Base-by-base conservation (phyloP, 2,113 vertebrate genomes). In the Lates calcarifer region DNA sequence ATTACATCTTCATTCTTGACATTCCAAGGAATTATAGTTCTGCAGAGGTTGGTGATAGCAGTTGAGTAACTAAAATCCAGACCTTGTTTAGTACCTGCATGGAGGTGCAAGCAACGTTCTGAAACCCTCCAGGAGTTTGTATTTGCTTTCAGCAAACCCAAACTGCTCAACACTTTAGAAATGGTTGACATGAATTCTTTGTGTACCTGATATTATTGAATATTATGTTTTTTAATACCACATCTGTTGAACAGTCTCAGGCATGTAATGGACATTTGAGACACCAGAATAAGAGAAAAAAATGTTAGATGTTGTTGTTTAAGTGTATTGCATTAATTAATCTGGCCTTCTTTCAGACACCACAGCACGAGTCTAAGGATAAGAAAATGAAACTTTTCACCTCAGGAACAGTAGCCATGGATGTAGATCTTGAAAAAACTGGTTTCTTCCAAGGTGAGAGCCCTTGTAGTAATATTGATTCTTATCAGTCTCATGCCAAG, bases 401-500 rank as follows among this genome's bases (percentile, higher is more conserved):
- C 51, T 93, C 93, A n/a, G 94, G 94, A 78, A 82, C 63, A 4
- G 85, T 95, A 9, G 37, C 82, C 18, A 93, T 95, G 91, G 93
- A 94, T 74, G 88, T 93, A 17, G 41, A 79, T 31, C 72, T 92
- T 41, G 92, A 95, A 15, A 94, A 92, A 86, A 56, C 70, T 0
- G 90, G 83, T 33, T 95, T 91, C 75, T 68, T 18, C 43, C 89
- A 85, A 87, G 87, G 94, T 95, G 2, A 87, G 26, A 49, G 15
- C 13, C 2, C 0, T 72, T 4, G 64, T 20, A 55, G 5, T 39
- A 6, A 49, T 31, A 60, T 13, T 55, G 14, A 47, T 17, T 37
- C 22, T 26, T 14, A 7, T 6, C 43, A 47, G 43, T 20, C 43
- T 47, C 15, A 20, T 18, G 11, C 20, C 22, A n/a, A 51, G 22